These are phyloP conservation scores for Pagrus major DNA, from an alignment of 2,113 vertebrate genomes.

Conservation along the genomic window DNA sequence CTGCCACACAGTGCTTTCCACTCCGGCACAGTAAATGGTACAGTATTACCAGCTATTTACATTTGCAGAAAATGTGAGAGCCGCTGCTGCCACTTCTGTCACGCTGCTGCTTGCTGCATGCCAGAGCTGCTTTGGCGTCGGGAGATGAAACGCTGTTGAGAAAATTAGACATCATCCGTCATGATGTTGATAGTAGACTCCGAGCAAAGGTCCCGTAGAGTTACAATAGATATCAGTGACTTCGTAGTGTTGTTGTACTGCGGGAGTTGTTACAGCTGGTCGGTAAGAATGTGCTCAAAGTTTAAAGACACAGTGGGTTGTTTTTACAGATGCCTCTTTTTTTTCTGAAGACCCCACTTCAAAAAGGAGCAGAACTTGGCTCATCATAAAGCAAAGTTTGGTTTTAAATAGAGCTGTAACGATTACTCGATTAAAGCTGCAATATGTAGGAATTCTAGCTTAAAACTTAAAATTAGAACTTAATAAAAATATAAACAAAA, in stretches of 20 bases:
- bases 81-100: slow-evolving; percentile 45
- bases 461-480: too few species aligned
- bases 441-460: too few species aligned
- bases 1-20: slow-evolving; percentile 50
- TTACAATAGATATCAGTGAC: slow-evolving; percentile 72
- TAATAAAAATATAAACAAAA: too few species aligned
- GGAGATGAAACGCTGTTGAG: slow-evolving; percentile 49
- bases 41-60: slow-evolving; percentile 69
- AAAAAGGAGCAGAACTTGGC: slow-evolving; percentile 85
- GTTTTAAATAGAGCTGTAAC: too few species aligned
- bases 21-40: slow-evolving; percentile 52
- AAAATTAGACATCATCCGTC: slow-evolving; percentile 66
- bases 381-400: slow-evolving; percentile 76
- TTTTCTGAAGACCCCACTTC: slow-evolving; percentile 86
- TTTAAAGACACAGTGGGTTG: slow-evolving; percentile 93
- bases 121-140: slow-evolving; percentile 31
- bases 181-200: slow-evolving; percentile 57
- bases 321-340: slow-evolving; percentile 93
- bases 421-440: too few species aligned
- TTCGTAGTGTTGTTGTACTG: slow-evolving; percentile 64
- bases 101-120: slow-evolving; percentile 30
- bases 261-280: slow-evolving; percentile 93
- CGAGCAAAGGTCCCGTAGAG: slow-evolving; percentile 51
- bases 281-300: slow-evolving; percentile 88
- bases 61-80: slow-evolving; percentile 50